These are phyloP conservation scores for Drosophila birchii DNA, from an alignment of 2,888 invertebrate species.

Conservation along the genomic window DNA sequence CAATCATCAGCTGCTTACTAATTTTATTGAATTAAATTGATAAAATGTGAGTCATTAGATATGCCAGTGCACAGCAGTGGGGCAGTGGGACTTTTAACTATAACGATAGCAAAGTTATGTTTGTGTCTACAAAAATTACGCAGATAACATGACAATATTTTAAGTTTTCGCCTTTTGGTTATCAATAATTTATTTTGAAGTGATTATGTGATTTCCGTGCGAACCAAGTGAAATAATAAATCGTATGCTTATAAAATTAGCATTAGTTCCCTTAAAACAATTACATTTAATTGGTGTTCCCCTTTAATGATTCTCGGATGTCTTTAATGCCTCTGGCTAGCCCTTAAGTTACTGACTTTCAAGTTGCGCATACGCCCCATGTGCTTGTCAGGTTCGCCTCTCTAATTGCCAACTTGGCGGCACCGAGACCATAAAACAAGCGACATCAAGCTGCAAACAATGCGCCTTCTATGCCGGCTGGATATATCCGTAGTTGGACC, in stretches of 20 bases:
- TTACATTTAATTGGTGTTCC: conserved; percentile 1
- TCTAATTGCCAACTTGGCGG: conserved; percentile 44
- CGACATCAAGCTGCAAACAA: conserved; percentile 47
- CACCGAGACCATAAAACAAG: conserved; percentile 30
- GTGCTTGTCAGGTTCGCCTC: conserved; percentile 44
- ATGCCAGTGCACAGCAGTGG: not conserved
- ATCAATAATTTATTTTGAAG: not conserved
- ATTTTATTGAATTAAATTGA: not conserved
- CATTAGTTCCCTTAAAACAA: not conserved
- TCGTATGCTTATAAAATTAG: not conserved
- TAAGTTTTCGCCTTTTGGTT: not conserved
- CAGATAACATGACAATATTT: not conserved
- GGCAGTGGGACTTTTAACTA: no score
- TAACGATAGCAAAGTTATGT: not conserved
- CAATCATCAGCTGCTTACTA: not conserved
- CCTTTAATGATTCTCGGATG: not conserved
- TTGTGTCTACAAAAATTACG: not conserved
- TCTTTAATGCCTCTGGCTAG: not conserved
- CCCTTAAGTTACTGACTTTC: conserved; percentile 3
- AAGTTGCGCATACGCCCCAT: conserved; percentile 61
- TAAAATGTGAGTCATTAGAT: not conserved
- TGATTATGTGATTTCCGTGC: not conserved
- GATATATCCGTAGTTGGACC: conserved; percentile 26
- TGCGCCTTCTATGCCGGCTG: conserved; percentile 31
- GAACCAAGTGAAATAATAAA: not conserved